A percentile compares a stretch with the other conserved stretches of the same genome.
These are phyloP conservation scores for Epizoanthus fatuus DNA, from an alignment of 92 coral and sea anemone genomes.

Conservation along the genomic window DNA sequence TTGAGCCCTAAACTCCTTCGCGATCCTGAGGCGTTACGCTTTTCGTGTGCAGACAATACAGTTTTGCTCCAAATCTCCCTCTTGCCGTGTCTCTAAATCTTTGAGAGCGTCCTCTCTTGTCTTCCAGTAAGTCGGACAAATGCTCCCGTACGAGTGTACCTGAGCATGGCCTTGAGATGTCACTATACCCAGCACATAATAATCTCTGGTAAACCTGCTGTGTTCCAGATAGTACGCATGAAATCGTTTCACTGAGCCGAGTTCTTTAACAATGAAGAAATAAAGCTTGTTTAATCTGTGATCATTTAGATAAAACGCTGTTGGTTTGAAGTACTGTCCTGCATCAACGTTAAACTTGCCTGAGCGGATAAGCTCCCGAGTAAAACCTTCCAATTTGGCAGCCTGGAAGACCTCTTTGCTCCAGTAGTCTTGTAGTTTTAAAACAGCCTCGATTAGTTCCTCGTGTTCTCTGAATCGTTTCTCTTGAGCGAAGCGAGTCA, in stretches of 20 bases:
- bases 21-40: not conserved
- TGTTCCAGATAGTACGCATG: constrained; percentile 20
- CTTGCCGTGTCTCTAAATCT: constrained; percentile 19
- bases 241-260: not conserved
- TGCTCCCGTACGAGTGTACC: constrained; percentile 22
- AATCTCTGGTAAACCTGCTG: constrained; percentile 19
- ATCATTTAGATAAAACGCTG: constrained; percentile 20
- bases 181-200: constrained; percentile 32
- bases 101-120: constrained; percentile 8
- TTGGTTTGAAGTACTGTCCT: constrained; percentile 30
- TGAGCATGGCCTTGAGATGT: constrained; percentile 29
- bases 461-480: constrained; percentile 30
- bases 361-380: constrained; percentile 18
- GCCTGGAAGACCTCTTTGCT: constrained; percentile 20
- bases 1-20: not conserved
- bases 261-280: constrained; percentile 15
- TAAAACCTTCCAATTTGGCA: constrained; percentile 24
- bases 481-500: constrained; percentile 32
- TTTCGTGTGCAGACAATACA: constrained; percentile 28
- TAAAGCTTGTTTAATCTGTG: constrained; percentile 17
- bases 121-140: constrained; percentile 28
- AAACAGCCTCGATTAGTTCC: constrained; percentile 12
- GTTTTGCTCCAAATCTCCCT: constrained; percentile 12
- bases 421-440: constrained; percentile 24
- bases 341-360: constrained; percentile 16